Percentiles rank a stretch among this genome's conserved stretches.
These are phyloP conservation scores for Drosophila maculinotata DNA, from an alignment of 2,888 invertebrate species.

Conservation along the genomic window DNA sequence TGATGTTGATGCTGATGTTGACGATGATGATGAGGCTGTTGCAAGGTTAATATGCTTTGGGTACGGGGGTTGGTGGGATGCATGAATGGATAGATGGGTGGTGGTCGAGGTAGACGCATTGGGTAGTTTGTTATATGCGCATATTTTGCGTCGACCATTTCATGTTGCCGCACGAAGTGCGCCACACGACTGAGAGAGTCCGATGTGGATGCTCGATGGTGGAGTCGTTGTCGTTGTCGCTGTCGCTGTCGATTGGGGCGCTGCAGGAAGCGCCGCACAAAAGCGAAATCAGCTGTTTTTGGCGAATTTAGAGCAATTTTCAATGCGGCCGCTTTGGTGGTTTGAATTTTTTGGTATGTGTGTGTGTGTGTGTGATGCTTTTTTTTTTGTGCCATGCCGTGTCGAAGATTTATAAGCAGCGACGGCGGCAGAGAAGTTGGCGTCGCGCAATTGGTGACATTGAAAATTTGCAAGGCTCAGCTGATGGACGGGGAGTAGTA, in stretches of 20 bases:
- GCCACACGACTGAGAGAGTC: constrained; percentile 73
- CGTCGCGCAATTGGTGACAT: constrained; percentile 78
- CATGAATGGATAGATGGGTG: not conserved
- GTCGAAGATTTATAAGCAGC: constrained; percentile 80
- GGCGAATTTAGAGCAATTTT: constrained; percentile 81
- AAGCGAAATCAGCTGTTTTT: constrained; percentile 79
- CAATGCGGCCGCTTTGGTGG: constrained; percentile 70
- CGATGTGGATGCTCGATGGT: constrained; percentile 54
- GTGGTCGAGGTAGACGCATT: no score
- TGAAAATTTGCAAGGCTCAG: constrained; percentile 78
- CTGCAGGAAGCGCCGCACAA: constrained; percentile 68
- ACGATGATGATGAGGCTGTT: constrained; percentile 26
- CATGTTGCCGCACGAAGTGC: constrained; percentile 78
- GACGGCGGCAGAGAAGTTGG: constrained; percentile 62
- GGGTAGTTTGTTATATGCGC: constrained; percentile 70
- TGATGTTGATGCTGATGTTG: constrained; percentile 1
- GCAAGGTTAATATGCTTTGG: constrained; percentile 54
- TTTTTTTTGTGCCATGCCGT: constrained; percentile 41
- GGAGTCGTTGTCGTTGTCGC: constrained; percentile 41
- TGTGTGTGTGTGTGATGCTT: constrained; percentile 17
- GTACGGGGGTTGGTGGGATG: constrained; percentile 1
- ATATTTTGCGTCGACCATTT: constrained; percentile 74
- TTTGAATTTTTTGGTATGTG: constrained; percentile 55
- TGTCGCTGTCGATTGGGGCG: constrained; percentile 65
- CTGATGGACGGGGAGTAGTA: constrained; percentile 36